Evolutionary conservation across 92 coral and sea anemone genomes (phyloP).

Genomic region (Zoanthus solanderi): DNA sequence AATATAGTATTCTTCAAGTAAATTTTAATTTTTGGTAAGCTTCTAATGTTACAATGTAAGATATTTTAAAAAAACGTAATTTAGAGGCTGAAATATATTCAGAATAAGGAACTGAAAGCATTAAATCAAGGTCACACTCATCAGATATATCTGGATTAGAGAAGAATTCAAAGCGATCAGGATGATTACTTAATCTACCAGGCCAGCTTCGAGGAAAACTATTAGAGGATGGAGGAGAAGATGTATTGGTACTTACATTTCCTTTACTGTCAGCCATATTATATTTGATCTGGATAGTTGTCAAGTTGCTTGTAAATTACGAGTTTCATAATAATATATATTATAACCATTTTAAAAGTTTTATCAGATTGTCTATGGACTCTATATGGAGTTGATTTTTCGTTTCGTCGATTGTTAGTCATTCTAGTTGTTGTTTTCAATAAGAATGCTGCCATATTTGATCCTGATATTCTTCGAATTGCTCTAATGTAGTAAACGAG

Average conservation of each 20-base stretch:
- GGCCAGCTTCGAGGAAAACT: conserved; percentile 58
- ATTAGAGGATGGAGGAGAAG: conserved; percentile 18
- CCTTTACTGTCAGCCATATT: conserved; percentile 49
- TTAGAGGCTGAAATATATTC: conserved; percentile 29
- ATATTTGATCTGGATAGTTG: background rate
- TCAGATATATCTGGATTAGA: conserved; percentile 42
- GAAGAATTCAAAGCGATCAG: conserved; percentile 53
- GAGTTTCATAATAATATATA: background rate
- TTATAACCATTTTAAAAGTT: conserved; percentile 11
- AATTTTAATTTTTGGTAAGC: conserved; percentile 35
- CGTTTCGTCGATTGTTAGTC: conserved; percentile 1
- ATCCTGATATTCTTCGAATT: conserved; percentile 1
- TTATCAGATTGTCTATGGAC: conserved; percentile 32
- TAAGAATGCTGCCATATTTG: no score
- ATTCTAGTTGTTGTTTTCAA: background rate
- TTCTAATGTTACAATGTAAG: conserved; percentile 49
- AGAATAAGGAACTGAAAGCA: conserved; percentile 42
- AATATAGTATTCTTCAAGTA: conserved; percentile 23
- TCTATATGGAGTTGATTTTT: conserved; percentile 38
- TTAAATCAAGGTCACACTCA: conserved; percentile 42
- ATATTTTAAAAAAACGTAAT: conserved; percentile 8
- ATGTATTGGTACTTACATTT: conserved; percentile 39
- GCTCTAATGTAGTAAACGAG: conserved; percentile 31
- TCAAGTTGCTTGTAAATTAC: background rate
- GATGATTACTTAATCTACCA: conserved; percentile 38